Conservation (phyloP, 2,888 invertebrate species). For the Venustoraphidia nigricollis region DNA sequence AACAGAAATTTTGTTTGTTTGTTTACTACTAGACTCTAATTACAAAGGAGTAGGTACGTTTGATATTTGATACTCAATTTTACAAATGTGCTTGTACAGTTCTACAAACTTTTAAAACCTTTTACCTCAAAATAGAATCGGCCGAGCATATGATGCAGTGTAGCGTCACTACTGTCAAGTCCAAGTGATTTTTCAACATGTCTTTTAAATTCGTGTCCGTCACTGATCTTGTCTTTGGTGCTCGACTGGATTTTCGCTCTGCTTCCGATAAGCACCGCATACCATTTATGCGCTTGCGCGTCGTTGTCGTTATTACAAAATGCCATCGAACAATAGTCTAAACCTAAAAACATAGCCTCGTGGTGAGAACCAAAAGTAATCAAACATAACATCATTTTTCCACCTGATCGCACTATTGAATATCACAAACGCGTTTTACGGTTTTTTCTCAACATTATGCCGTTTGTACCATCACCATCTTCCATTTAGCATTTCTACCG, state of each 20-base stretch:
- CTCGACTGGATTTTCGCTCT: conserved; percentile 38
- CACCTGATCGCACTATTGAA: background rate
- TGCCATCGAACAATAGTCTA: conserved; percentile 37
- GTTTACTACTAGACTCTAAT: background rate
- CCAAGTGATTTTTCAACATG: conserved; percentile 49
- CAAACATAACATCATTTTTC: background rate
- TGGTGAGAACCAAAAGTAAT: background rate
- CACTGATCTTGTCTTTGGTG: conserved; percentile 45
- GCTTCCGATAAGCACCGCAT: conserved; percentile 48
- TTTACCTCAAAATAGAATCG: conserved; percentile 45
- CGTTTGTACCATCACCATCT: too few species aligned
- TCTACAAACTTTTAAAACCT: background rate
- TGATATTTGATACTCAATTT: background rate
- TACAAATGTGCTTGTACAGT: background rate
- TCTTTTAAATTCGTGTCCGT: conserved; percentile 47
- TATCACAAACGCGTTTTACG: too few species aligned
- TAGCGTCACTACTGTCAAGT: conserved; percentile 41
- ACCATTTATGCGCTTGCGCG: conserved; percentile 56
- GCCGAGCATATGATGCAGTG: conserved; percentile 50
- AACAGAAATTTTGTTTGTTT: background rate
- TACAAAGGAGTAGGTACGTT: background rate
- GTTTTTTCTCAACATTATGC: too few species aligned
- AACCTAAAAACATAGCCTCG: conserved; percentile 25
- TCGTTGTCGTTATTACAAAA: conserved; percentile 31
- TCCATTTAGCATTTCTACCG: too few species aligned